These are phyloP conservation scores for Chionomys nivalis DNA, from an alignment of 2,113 vertebrate species.

Conservation along the genomic window DNA sequence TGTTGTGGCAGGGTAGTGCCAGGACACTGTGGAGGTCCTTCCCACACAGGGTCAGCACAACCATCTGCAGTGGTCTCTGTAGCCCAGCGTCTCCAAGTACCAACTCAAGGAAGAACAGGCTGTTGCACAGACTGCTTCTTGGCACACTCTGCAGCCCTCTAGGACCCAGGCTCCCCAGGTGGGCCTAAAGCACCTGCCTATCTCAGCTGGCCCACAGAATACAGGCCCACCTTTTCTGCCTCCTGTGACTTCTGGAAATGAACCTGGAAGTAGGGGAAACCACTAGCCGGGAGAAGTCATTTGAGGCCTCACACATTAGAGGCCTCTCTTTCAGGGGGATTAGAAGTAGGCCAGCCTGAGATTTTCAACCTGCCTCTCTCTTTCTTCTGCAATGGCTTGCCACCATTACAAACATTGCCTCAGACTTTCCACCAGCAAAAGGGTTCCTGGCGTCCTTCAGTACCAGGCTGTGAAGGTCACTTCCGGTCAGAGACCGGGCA, in stretches of 20 bases:
- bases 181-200: neutral
- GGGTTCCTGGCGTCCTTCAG: neutral
- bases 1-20: neutral
- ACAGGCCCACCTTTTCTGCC: neutral
- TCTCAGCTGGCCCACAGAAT: neutral
- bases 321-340: neutral
- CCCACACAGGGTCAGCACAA: neutral
- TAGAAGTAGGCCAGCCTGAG: neutral
- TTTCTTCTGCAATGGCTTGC: neutral
- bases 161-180: neutral
- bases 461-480: neutral
- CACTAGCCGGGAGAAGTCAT: neutral
- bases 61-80: neutral
- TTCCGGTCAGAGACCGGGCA: fast-evolving
- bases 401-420: neutral
- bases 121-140: neutral
- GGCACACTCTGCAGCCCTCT: neutral
- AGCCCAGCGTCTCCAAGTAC: neutral
- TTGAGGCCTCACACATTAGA: neutral
- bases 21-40: neutral
- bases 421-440: neutral
- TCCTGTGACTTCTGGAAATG: constrained; percentile 28
- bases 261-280: neutral
- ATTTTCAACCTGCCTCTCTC: neutral
- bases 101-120: no score